Base-by-base conservation (phyloP, 1,140 invertebrate genomes). In the Listronotus bonariensis region DNA sequence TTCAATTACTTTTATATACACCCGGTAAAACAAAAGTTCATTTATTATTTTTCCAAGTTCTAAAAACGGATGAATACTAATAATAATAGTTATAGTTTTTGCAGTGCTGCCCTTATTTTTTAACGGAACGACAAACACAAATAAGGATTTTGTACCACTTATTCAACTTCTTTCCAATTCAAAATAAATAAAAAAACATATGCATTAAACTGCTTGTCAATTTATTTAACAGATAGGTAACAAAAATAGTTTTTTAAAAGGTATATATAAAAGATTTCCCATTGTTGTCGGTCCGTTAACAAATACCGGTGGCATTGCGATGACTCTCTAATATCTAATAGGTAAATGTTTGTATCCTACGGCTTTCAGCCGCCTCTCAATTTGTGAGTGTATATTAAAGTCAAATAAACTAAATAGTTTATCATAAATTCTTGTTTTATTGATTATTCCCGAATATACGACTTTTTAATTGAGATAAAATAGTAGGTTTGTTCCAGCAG, bases 341-440 rank as follows among this genome's bases (percentile, higher is more conserved):
- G 78, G 77, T 79, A 79, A 79, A 79, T 79, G 78, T 79, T 79
- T 79, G 78, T 79, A 79, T 79, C 78, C 78, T 78, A 78, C 75
- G 76, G 76, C 77, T 77, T 77, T 66, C 18, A 43, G 65, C 76
- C 78, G 75, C 75, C 77, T 79, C 78, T 79, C 78, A 78, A 76
- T 78, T 78, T 79, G 78, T 79, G 78, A 79, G 77, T 79, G 78
- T 79, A 78, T 78, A 78, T 78, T 77, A 79, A 79, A 79, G 78
- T 79, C 77, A 79, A 79, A 79, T 79, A 79, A 79, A 79, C 78
- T 79, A 77, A 76, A 79, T 79, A 79, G 78, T 79, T 79, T 79
- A 79, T 79, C 78, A 79, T 78, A 78, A 46, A 45, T 49, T 65
- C 12, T 59, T 56, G 61, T 72, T 73, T 74, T 68, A 72, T 73